phyloP scores from a whole-genome alignment of 37 sponge, comb jelly and placozoan genomes.

The Amphimedon queenslandica region DNA sequence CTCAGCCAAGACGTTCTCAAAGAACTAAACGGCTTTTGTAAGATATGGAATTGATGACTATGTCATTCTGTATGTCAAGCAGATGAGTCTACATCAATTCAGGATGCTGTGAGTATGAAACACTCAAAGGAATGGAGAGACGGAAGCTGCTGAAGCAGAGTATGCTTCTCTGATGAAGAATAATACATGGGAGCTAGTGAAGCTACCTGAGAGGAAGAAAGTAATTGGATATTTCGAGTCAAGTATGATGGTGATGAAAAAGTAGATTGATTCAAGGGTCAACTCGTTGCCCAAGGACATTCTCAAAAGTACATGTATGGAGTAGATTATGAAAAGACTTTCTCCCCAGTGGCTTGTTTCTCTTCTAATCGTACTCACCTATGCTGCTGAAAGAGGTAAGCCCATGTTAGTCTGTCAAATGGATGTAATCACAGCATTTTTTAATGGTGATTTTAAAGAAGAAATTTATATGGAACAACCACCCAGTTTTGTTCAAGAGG shows the following conservation, averaged over 20 bases:
- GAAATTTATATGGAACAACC: constrained; percentile 8
- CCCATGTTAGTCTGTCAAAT: constrained; percentile 13
- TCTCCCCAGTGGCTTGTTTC: constrained; percentile 16
- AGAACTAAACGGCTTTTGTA: not conserved
- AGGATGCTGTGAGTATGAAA: not conserved
- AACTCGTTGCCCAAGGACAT: constrained; percentile 12
- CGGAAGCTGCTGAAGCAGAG: not conserved
- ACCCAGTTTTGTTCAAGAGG: not conserved
- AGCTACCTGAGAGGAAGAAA: not conserved
- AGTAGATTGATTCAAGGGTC: not conserved
- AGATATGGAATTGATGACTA: constrained; percentile 12
- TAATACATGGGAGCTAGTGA: not conserved
- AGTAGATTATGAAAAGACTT: constrained; percentile 18
- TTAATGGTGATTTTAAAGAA: constrained; percentile 9
- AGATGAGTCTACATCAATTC: not conserved
- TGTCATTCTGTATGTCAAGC: not conserved
- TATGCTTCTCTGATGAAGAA: constrained; percentile 2
- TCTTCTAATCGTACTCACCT: constrained; percentile 14
- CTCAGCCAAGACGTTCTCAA: not conserved
- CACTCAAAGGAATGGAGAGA: not conserved
- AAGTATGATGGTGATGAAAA: too few relatives aligned
- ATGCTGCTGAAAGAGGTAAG: constrained; percentile 2
- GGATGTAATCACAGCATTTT: constrained; percentile 5
- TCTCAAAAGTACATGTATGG: constrained; percentile 14
- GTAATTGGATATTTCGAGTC: too few relatives aligned